Percentiles rank a stretch among this genome's conserved stretches.
Evolutionary conservation across 2,113 vertebrate species (phyloP).

Genomic region (Antechinus stuartii): DNA sequence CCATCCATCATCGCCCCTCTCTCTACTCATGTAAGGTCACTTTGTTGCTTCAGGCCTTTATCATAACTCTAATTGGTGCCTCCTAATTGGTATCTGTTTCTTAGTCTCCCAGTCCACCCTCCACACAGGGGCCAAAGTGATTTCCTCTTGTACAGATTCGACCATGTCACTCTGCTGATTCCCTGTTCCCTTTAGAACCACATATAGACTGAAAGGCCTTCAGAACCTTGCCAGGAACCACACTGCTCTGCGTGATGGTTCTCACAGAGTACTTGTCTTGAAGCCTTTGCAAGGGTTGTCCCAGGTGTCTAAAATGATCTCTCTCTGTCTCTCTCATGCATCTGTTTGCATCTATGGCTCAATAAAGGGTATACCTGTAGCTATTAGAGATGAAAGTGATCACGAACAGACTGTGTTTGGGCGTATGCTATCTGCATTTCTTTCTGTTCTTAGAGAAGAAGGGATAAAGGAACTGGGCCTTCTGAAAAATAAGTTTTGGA

Average conservation of each 20-base stretch:
- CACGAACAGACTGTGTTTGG: slow-evolving; percentile 11
- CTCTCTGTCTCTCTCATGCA: no score
- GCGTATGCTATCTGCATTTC: background rate
- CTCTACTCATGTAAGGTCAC: background rate
- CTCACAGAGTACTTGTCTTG: no score
- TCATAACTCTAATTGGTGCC: background rate
- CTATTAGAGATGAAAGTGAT: background rate
- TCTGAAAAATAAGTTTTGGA: background rate
- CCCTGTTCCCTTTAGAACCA: background rate
- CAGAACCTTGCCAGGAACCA: background rate
- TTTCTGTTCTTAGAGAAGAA: background rate
- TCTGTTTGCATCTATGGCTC: background rate
- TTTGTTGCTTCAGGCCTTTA: background rate
- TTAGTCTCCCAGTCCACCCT: background rate
- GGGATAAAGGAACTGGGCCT: background rate
- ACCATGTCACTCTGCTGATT: background rate
- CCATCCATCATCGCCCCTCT: background rate
- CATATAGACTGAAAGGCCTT: background rate
- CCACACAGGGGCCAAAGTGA: background rate
- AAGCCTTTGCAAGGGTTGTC: no score
- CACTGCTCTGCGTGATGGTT: background rate
- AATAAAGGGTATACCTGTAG: background rate
- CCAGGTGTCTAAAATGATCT: background rate
- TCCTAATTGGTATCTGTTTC: background rate
- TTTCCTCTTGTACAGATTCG: background rate